Evolutionary conservation across 2,888 invertebrate species (phyloP), one percentile per base, ranked within the genome.

Genomic region (Bembecia ichneumoniformis): DNA sequence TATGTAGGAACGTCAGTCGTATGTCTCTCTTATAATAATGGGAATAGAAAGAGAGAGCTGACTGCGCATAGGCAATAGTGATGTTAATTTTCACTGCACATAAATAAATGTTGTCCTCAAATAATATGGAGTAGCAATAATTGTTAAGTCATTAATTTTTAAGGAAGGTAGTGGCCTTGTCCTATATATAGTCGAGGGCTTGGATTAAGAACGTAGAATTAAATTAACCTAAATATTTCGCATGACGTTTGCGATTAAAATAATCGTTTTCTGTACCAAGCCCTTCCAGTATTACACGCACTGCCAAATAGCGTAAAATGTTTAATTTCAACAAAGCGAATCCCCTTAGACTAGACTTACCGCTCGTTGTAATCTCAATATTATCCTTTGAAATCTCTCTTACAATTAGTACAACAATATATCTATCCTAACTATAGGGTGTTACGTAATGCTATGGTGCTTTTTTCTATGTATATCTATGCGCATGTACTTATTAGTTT

Each of bases 391-490:
- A 28, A 28, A 28, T 28, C 28, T 28, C 28, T 28, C 28, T 28
- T 28, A 28, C 28, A 28, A 28, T 28, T 28, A 28, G 28, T 28
- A 28, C 28, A 28, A 28, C 20, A 20, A 20, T 28, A 28, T 28
- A 28, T 28, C 28, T 40, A 40, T 40, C 14, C 40, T 52, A 55
- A 54, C 57, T 54, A 60, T 55, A 57, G 55, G 55, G 52, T 57
- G 50, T 58, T 59, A 59, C 58, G 60, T 58, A 65, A 54, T 62
- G 66, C 57, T 64, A 68, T 71, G 74, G 74, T 76, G 74, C 75
- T 75, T 73, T 53, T 54, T 14, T 61, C 54, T 28, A 28, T 28
- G 14, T 58, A 59, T 53, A 50, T 57, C 54, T 69, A 64, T 63
- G 68, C 66, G 62, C 66, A 66, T 60, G 66, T 71, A 73, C 68